A percentile compares a stretch with the other conserved stretches of the same genome.
These are phyloP conservation scores for Onychomys arenicola DNA, from an alignment of 2,797 vertebrate species.

Conservation along the genomic window DNA sequence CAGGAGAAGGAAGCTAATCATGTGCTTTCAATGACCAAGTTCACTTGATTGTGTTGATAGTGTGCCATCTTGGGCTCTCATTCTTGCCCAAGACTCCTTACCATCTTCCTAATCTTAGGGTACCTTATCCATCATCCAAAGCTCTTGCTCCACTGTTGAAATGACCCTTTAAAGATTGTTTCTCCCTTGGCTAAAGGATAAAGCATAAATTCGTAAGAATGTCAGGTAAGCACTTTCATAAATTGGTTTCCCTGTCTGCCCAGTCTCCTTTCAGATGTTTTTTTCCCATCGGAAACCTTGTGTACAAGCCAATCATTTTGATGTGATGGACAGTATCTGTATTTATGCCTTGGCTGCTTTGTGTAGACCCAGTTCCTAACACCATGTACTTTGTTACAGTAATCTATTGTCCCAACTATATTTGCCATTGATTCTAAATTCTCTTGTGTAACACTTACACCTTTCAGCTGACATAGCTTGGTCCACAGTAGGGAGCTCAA, in stretches of 20 bases:
- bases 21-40: neutral
- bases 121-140: neutral
- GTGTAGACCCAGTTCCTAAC: neutral
- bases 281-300: neutral
- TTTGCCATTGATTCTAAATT: slow-evolving; percentile 1
- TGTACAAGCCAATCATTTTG: neutral
- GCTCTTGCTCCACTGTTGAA: neutral
- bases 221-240: neutral
- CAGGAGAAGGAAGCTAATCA: neutral
- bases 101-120: neutral
- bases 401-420: neutral
- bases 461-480: neutral
- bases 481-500: neutral
- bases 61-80: neutral
- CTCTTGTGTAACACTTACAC: neutral
- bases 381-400: neutral
- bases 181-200: slow-evolving; percentile 9
- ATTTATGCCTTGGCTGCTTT: neutral
- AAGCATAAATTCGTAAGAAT: neutral
- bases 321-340: neutral
- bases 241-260: neutral
- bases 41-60: neutral
- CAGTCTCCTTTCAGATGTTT: neutral
- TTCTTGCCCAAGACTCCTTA: neutral
- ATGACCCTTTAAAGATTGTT: neutral